Evolutionary conservation across 1,140 invertebrate species (phyloP).

Genomic region (Notospermus geniculatus): DNA sequence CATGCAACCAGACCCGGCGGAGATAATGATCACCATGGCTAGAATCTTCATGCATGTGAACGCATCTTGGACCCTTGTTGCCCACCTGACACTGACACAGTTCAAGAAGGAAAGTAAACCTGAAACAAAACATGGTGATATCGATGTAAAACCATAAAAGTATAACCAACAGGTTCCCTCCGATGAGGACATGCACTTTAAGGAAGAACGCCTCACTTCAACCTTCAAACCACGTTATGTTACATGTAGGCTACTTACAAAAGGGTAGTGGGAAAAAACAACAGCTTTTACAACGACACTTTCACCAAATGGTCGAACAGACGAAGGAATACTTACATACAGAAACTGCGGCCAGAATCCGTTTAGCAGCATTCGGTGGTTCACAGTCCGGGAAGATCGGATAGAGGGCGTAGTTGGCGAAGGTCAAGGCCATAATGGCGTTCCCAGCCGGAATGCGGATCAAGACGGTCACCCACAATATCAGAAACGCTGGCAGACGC

Average conservation of each 20-base stretch:
- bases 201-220: too few relatives aligned
- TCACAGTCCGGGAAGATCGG: conserved; percentile 47
- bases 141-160: too few relatives aligned
- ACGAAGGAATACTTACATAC: conserved; percentile 56
- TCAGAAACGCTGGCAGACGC: conserved; percentile 4
- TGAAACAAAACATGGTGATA: background rate
- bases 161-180: too few relatives aligned
- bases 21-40: conserved; percentile 13
- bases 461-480: conserved; percentile 17
- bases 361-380: conserved; percentile 35
- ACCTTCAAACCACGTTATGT: too few relatives aligned
- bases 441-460: conserved; percentile 73
- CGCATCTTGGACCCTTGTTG: background rate
- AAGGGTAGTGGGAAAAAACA: too few relatives aligned
- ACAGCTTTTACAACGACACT: too few relatives aligned
- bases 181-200: too few relatives aligned
- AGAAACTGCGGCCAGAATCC: conserved; percentile 44
- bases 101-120: background rate
- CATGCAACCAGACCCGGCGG: too few relatives aligned
- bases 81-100: conserved; percentile 17
- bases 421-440: conserved; percentile 49
- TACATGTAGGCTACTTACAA: too few relatives aligned
- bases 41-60: conserved; percentile 10
- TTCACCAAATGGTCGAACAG: too few relatives aligned
- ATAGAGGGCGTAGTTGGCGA: conserved; percentile 51